Evolutionary conservation across 2,113 vertebrate genomes (phyloP), one percentile per base, ranked within the genome.

Genomic region (Neotoma lepida): DNA sequence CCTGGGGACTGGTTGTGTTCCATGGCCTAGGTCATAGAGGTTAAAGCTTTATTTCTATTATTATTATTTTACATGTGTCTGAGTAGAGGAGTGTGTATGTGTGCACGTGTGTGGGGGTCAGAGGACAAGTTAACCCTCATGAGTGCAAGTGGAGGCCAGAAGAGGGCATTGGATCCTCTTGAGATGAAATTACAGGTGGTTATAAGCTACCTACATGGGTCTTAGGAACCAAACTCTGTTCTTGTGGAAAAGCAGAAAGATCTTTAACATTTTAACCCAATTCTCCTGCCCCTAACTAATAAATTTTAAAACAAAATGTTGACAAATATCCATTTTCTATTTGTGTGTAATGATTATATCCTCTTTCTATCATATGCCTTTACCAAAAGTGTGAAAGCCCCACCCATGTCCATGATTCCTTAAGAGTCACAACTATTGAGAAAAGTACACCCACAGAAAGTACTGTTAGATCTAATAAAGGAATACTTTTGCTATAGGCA

Each of bases 381-480:
- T 91, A 85, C 41, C 54, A 44, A 58, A 46, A 86, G n/a, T 46
- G 22, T 78, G 6, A 93, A 91, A 18, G 22, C 22, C 20, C 68
- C 12, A 39, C 33, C 12, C 22, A 4, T 64, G 35, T 91, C 89
- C 49, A n/a, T 64, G 94, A 88, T 3, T 89, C 39, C 44, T 71
- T 93, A 41, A 64, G 58, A 91, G 30, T 76, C 8, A 94, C 90
- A 4, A 95, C 95, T 86, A 84, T 6, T 26, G 14, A 90, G 30
- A 92, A 8, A 92, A 94, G 61, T n/a, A 91, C n/a, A 93, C 90
- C 84, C 80, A 86, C 6, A 91, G 46, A 85, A 90, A 94, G 6
- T 56, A 10, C 73, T 86, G 24, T 89, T 90, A 86, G 58, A 89
- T 92, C 82, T 91, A 68, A 93, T 96, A 87, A 97, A 93, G 51